A percentile compares a stretch with the other conserved stretches of the same genome.
Conservation (phyloP, 2,888 invertebrate species). For the Smittia aterrima region DNA sequence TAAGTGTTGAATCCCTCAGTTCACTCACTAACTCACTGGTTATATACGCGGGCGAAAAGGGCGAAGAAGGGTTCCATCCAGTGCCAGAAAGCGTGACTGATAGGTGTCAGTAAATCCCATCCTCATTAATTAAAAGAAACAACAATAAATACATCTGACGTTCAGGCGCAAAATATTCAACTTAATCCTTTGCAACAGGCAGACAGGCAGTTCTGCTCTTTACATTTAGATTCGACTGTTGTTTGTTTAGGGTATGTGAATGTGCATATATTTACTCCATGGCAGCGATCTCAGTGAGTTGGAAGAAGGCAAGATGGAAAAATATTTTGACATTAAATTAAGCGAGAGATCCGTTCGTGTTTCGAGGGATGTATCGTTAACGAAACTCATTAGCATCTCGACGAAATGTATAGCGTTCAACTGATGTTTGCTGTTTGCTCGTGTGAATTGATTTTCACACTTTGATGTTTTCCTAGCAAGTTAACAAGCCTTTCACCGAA, state of each 20-base stretch:
- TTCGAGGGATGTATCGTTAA: slow-evolving; percentile 11
- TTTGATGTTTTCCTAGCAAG: not conserved
- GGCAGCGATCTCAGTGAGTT: not conserved
- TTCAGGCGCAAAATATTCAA: slow-evolving; percentile 21
- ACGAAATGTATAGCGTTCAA: not conserved
- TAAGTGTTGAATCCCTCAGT: slow-evolving; percentile 17
- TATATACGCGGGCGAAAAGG: not conserved
- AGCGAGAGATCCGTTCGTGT: slow-evolving; percentile 21
- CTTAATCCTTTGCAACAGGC: slow-evolving; percentile 41
- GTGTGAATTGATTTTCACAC: slow-evolving; percentile 12
- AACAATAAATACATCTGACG: slow-evolving; percentile 36
- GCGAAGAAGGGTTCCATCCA: not conserved
- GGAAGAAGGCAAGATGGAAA: not conserved
- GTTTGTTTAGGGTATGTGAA: slow-evolving; percentile 17
- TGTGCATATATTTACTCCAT: not conserved
- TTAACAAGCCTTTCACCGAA: not conserved
- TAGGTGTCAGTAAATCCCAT: slow-evolving; percentile 39
- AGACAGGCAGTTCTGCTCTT: not conserved
- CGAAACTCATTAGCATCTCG: slow-evolving; percentile 8
- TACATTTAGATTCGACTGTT: slow-evolving; percentile 11
- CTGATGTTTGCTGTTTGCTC: not conserved
- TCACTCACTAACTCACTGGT: not conserved
- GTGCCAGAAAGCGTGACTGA: slow-evolving; percentile 35
- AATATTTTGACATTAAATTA: slow-evolving; percentile 39
- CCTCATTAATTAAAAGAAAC: slow-evolving; percentile 39